Conservation (phyloP, 2,888 invertebrate species). For the Drosophila leonis region DNA sequence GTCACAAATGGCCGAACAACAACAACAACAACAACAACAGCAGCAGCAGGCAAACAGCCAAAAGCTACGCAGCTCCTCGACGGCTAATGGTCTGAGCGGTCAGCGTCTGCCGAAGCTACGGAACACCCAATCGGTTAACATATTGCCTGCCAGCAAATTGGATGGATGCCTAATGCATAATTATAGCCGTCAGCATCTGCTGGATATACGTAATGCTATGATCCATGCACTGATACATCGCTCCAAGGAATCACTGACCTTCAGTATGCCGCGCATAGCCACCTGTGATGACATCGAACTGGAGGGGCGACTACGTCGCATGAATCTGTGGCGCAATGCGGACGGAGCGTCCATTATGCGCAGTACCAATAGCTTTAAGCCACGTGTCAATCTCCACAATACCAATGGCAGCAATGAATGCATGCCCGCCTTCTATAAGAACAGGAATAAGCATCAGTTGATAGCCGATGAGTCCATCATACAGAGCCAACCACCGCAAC, state of each 20-base stretch:
- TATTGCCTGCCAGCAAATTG: constrained; percentile 12
- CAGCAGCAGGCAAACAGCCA: not conserved
- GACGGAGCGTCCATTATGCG: constrained; percentile 17
- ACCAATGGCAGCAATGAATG: constrained; percentile 66
- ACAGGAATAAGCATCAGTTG: constrained; percentile 68
- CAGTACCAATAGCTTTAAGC: constrained; percentile 23
- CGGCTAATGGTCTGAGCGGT: not conserved
- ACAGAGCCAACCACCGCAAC: constrained; percentile 79
- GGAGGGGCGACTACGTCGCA: constrained; percentile 76
- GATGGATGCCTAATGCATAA: constrained; percentile 30
- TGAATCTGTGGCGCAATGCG: constrained; percentile 71
- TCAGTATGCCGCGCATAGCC: constrained; percentile 72
- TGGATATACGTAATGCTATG: constrained; percentile 79
- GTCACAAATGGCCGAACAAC: not conserved
- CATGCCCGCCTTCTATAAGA: constrained; percentile 83
- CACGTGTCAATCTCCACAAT: constrained; percentile 25
- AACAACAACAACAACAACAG: not conserved
- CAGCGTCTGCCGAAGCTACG: constrained; percentile 41
- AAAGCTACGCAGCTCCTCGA: constrained; percentile 4
- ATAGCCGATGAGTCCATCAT: constrained; percentile 81
- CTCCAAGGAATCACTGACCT: constrained; percentile 51
- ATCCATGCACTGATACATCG: constrained; percentile 52
- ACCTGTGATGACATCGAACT: constrained; percentile 81
- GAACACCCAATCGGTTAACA: constrained; percentile 11
- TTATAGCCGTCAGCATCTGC: constrained; percentile 74